Evolutionary conservation across 2,888 invertebrate genomes (phyloP).

Genomic region (Erebia aethiops): DNA sequence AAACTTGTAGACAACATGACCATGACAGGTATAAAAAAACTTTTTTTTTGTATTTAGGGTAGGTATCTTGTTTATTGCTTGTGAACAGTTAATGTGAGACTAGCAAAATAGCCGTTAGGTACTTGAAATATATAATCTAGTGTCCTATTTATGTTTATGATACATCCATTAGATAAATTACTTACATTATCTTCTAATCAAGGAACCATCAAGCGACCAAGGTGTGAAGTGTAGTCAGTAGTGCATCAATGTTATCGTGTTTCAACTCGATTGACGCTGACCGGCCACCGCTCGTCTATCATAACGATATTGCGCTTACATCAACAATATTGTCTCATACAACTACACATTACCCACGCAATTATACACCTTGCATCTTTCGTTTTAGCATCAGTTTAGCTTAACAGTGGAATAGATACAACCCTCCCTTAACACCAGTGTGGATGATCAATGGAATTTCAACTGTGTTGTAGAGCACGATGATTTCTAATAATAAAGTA

Average conservation of each 20-base stretch:
- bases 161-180: constrained; percentile 21
- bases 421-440: constrained; percentile 24
- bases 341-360: constrained; percentile 32
- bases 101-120: background rate
- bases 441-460: constrained; percentile 30
- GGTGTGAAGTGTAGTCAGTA: constrained; percentile 42
- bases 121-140: constrained; percentile 10
- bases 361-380: constrained; percentile 44
- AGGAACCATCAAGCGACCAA: constrained; percentile 33
- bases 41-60: too few relatives aligned
- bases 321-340: constrained; percentile 79
- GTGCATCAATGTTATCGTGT: constrained; percentile 61
- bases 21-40: too few relatives aligned
- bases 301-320: constrained; percentile 80
- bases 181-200: constrained; percentile 37
- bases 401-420: constrained; percentile 9
- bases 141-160: constrained; percentile 19
- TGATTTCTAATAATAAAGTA: constrained; percentile 29
- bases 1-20: too few relatives aligned
- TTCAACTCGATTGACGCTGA: constrained; percentile 78
- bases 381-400: constrained; percentile 30
- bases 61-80: too few relatives aligned
- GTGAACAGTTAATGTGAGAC: background rate
- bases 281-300: constrained; percentile 76
- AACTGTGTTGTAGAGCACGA: constrained; percentile 28